These are phyloP conservation scores for Tinamus major DNA, from an alignment of 2,797 vertebrate genomes.

Conservation along the genomic window DNA sequence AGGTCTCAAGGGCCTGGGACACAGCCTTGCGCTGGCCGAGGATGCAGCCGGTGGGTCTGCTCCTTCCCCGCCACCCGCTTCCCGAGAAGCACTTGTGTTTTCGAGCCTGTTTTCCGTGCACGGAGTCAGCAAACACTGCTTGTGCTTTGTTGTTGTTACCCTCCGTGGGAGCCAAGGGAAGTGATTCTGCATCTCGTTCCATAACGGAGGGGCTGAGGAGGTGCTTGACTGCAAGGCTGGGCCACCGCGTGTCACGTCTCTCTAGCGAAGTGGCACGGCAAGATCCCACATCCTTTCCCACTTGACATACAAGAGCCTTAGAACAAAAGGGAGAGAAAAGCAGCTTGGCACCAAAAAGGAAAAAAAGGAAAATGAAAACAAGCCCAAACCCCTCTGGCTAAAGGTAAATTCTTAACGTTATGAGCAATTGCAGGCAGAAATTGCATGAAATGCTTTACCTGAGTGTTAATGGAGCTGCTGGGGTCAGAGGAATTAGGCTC, in stretches of 20 bases:
- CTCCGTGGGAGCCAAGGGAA: slow-evolving; percentile 49
- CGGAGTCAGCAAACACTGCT: slow-evolving; percentile 61
- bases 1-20: too few species aligned
- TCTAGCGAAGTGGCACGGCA: slow-evolving; percentile 62
- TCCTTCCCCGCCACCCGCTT: not conserved
- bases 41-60: not conserved
- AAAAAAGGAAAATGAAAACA: slow-evolving; percentile 18
- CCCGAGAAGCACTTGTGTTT: not conserved
- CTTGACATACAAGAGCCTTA: slow-evolving; percentile 53
- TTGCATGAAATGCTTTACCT: not conserved
- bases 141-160: slow-evolving; percentile 51
- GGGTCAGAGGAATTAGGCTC: slow-evolving; percentile 9
- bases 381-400: slow-evolving; percentile 23
- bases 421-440: slow-evolving; percentile 35
- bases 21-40: not conserved
- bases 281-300: slow-evolving; percentile 57
- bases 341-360: not conserved
- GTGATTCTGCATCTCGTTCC: slow-evolving; percentile 28
- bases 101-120: slow-evolving; percentile 13
- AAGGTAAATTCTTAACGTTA: slow-evolving; percentile 41
- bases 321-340: slow-evolving; percentile 63
- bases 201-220: slow-evolving; percentile 44
- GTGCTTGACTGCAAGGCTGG: slow-evolving; percentile 26
- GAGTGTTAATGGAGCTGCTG: slow-evolving; percentile 19
- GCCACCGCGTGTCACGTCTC: slow-evolving; percentile 31